phyloP scores from a whole-genome alignment of 2,888 invertebrate genomes.

The Galerucella nymphaeae region DNA sequence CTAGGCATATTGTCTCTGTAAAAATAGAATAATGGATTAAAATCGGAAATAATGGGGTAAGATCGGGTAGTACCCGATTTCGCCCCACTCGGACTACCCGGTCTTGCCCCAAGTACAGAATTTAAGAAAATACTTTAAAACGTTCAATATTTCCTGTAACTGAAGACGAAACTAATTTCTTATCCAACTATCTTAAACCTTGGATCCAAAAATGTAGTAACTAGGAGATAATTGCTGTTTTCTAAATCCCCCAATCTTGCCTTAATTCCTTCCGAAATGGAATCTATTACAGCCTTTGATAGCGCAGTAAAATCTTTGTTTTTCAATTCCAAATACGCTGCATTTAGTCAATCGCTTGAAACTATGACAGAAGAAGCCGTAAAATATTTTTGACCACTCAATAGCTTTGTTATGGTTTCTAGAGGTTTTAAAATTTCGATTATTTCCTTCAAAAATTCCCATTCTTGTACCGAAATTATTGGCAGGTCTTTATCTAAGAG shows the following conservation, averaged over 20 bases:
- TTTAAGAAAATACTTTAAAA: no score
- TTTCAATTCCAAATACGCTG: slow-evolving; percentile 31
- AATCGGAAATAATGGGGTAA: no score
- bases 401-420: slow-evolving; percentile 23
- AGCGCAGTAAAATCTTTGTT: not conserved
- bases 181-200: no score
- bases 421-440: slow-evolving; percentile 44
- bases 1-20: no score
- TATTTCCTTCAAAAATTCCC: slow-evolving; percentile 41
- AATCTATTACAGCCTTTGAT: slow-evolving; percentile 15
- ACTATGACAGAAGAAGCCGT: slow-evolving; percentile 39
- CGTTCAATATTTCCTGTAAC: no score
- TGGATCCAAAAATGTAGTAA: no score
- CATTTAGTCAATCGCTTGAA: slow-evolving; percentile 31
- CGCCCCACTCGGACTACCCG: no score
- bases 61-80: no score
- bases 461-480: slow-evolving; percentile 42
- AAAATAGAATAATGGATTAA: no score
- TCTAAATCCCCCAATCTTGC: slow-evolving; percentile 9
- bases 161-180: no score
- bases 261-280: slow-evolving; percentile 28
- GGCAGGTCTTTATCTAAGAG: slow-evolving; percentile 37
- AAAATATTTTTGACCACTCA: slow-evolving; percentile 40
- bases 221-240: no score
- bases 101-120: no score